Conservation (phyloP, 2,888 invertebrate species). For the Synanthedon tipuliformis region DNA sequence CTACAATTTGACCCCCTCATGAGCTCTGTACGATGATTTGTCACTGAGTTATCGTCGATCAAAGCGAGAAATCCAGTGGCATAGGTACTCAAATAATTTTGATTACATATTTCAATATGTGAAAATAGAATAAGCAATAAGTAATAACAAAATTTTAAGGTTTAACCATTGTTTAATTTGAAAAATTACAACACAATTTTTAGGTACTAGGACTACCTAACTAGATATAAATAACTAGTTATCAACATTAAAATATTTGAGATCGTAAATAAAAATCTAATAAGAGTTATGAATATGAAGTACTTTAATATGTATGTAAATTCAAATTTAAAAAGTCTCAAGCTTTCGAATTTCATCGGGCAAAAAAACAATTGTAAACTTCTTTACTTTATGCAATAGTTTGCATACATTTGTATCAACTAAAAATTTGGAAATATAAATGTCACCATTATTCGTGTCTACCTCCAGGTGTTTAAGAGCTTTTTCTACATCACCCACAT, state of each 20-base stretch:
- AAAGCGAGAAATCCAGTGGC: too few species aligned
- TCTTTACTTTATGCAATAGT: slow-evolving; percentile 45
- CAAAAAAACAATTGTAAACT: slow-evolving; percentile 42
- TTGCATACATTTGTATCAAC: slow-evolving; percentile 37
- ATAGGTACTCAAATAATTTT: too few species aligned
- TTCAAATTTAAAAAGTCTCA: slow-evolving; percentile 3
- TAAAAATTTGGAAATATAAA: slow-evolving; percentile 48
- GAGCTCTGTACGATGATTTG: too few species aligned
- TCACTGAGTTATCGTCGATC: too few species aligned
- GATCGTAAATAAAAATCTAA: background rate
- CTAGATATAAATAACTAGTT: background rate
- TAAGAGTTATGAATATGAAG: too few species aligned
- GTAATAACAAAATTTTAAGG: too few species aligned
- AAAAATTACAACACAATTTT: too few species aligned
- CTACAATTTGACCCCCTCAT: too few species aligned
- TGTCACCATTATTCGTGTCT: slow-evolving; percentile 47
- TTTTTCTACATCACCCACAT: slow-evolving; percentile 29
- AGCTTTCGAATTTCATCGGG: slow-evolving; percentile 33
- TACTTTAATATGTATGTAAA: background rate
- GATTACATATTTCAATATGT: too few species aligned
- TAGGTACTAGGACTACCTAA: too few species aligned
- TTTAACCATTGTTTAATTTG: too few species aligned
- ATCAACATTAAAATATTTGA: background rate
- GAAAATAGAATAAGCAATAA: too few species aligned
- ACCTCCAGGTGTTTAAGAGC: slow-evolving; percentile 32